These are phyloP conservation scores for Epinephelus coioides DNA, from an alignment of 2,797 vertebrate genomes.

Conservation along the genomic window DNA sequence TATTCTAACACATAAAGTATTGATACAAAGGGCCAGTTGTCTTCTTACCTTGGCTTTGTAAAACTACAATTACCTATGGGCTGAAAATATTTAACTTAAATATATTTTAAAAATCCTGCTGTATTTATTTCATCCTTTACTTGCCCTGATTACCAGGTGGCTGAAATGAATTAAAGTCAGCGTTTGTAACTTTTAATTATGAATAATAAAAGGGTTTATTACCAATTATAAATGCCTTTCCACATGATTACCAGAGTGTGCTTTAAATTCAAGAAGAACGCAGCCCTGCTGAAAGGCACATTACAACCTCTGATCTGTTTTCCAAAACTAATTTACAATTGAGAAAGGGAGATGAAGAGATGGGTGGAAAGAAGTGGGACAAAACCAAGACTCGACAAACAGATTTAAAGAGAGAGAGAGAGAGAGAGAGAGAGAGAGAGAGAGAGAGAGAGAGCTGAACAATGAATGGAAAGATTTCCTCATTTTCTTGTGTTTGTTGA, in stretches of 20 bases:
- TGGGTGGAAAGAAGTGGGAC: neutral
- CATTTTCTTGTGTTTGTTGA: conserved; percentile 50
- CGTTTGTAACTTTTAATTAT: conserved; percentile 17
- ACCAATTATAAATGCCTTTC: conserved; percentile 3
- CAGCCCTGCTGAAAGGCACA: neutral
- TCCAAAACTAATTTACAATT: conserved; percentile 20
- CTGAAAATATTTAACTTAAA: neutral
- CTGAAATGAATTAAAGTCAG: neutral
- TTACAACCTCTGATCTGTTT: conserved; percentile 22
- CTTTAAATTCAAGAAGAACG: conserved; percentile 20
- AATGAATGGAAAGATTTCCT: conserved; percentile 40
- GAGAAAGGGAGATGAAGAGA: conserved; percentile 1
- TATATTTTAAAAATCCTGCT: neutral
- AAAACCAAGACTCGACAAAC: conserved; percentile 21
- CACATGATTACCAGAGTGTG: conserved; percentile 13
- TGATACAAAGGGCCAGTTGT: neutral
- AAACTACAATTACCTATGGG: neutral
- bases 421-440: conserved; percentile 2
- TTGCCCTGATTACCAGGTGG: neutral
- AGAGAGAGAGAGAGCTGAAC: conserved; percentile 7
- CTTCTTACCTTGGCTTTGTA: neutral
- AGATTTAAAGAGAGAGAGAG: conserved; percentile 5
- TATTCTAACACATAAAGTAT: no score
- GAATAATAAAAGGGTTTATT: conserved; percentile 23
- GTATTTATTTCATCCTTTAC: neutral